A percentile compares a stretch with the other conserved stretches of the same genome.
These are phyloP conservation scores for Apotomis capreana DNA, from an alignment of 2,888 invertebrate species.

Conservation along the genomic window DNA sequence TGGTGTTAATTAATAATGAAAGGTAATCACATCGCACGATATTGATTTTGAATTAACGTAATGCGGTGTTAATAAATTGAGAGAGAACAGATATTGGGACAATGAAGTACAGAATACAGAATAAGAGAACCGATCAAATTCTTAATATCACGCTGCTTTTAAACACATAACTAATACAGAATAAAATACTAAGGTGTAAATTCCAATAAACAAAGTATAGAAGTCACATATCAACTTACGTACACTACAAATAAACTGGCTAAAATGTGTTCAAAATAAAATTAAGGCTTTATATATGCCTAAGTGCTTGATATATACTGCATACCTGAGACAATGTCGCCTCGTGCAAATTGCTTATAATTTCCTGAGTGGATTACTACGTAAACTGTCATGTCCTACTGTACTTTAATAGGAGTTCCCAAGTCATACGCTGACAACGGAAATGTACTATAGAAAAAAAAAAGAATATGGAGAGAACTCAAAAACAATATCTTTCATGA, in stretches of 20 bases:
- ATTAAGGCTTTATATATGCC: background rate
- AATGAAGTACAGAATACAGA: too few species aligned
- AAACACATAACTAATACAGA: too few species aligned
- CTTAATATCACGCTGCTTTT: too few species aligned
- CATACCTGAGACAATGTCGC: conserved; percentile 25
- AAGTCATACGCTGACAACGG: conserved; percentile 28
- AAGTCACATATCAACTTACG: too few species aligned
- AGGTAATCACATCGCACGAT: conserved; percentile 9
- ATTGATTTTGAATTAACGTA: conserved; percentile 15
- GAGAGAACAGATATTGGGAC: background rate
- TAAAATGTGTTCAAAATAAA: too few species aligned
- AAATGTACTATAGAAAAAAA: background rate
- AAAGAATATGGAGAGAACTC: too few species aligned
- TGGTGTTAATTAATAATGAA: conserved; percentile 21
- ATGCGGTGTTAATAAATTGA: conserved; percentile 2
- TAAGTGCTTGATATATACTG: conserved; percentile 9
- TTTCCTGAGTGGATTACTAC: conserved; percentile 49
- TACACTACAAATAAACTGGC: too few species aligned
- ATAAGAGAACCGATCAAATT: too few species aligned
- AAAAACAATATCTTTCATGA: too few species aligned
- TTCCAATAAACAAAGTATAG: too few species aligned
- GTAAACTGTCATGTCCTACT: conserved; percentile 45
- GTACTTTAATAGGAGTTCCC: background rate
- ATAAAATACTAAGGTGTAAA: too few species aligned
- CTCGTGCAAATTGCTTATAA: conserved; percentile 50